Evolutionary conservation across 2,113 vertebrate genomes (phyloP).

Genomic region (Dolichallabes microphthalmus): DNA sequence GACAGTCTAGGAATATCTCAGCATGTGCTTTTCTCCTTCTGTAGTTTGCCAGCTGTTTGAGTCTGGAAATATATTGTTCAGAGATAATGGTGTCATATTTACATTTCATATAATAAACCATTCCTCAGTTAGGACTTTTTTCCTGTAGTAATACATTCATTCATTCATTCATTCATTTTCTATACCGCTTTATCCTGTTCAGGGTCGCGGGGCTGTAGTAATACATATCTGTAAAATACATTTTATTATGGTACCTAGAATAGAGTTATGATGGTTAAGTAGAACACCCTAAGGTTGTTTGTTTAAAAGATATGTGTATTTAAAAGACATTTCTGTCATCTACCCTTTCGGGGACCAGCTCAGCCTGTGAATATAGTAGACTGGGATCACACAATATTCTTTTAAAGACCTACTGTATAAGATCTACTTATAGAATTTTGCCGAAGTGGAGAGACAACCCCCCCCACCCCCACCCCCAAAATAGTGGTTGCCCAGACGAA

Average conservation of each 20-base stretch:
- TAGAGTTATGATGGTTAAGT: not conserved
- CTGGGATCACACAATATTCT: not conserved
- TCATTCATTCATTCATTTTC: too few relatives aligned
- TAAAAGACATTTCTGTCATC: not conserved
- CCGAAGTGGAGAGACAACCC: not conserved
- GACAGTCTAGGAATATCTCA: conserved; percentile 76
- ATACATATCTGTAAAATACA: conserved; percentile 14
- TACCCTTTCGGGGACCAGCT: not conserved
- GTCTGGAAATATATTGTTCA: conserved; percentile 73
- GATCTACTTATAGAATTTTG: conserved; percentile 6
- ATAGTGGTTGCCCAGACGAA: conserved; percentile 72
- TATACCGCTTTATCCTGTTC: too few relatives aligned
- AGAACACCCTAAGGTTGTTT: not conserved
- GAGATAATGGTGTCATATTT: conserved; percentile 69
- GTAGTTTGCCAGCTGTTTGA: conserved; percentile 76
- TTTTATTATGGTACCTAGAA: not conserved
- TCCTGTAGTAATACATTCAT: not conserved
- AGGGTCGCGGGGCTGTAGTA: too few relatives aligned
- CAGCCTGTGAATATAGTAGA: conserved; percentile 12
- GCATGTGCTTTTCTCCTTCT: conserved; percentile 72
- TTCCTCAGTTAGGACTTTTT: conserved; percentile 36
- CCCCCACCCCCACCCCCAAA: too few relatives aligned
- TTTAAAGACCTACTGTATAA: not conserved
- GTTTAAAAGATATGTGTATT: not conserved
- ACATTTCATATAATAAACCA: conserved; percentile 46